Evolutionary conservation across 2,113 vertebrate genomes (phyloP), one percentile per base, ranked within the genome.

Genomic region (Dolichallabes microphthalmus): DNA sequence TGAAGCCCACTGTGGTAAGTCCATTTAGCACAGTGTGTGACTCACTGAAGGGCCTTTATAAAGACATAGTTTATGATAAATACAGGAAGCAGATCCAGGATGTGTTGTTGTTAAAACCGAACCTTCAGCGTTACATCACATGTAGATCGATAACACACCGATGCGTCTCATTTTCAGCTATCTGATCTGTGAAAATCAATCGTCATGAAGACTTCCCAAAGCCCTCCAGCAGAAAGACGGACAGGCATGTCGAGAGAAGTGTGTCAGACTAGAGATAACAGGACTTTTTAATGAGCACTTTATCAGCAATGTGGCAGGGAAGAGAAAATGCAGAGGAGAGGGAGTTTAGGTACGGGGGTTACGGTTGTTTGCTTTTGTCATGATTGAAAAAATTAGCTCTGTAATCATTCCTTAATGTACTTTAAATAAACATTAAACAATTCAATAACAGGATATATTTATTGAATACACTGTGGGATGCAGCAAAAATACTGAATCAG

Each of bases 211-310:
- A 39, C 22, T 85, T 85, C 57, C n/a, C 58, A 39, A n/a, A 77
- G 73, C 45, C 60, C 30, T 52, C 5, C 2, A 2, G 11, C 71
- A 6, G 66, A 82, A 52, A 58, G 68, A 53, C 13, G 10, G 73
- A 9, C n/a, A 20, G n/a, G 60, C 20, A 10, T n/a, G 10, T 11
- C n/a, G 39, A 25, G 60, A 35, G 73, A n/a, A 78, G 60, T 14
- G 74, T 84, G 83, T 57, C 83, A 66, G n/a, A 20, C 50, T 77
- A 60, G 57, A 85, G 83, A 85, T 85, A 85, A 66, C 13, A 15
- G 4, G 19, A 27, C 19, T 20, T 53, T 85, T 57, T 77, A 78
- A 78, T 78, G 60, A 17, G 58, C 57, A 53, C 73, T 64, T 84
- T 64, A 77, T 84, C 27, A 27, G 0, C 22, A 53, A 14, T 15